Conservation (phyloP, 2,888 invertebrate genomes). For the Sthenelais limicola region DNA sequence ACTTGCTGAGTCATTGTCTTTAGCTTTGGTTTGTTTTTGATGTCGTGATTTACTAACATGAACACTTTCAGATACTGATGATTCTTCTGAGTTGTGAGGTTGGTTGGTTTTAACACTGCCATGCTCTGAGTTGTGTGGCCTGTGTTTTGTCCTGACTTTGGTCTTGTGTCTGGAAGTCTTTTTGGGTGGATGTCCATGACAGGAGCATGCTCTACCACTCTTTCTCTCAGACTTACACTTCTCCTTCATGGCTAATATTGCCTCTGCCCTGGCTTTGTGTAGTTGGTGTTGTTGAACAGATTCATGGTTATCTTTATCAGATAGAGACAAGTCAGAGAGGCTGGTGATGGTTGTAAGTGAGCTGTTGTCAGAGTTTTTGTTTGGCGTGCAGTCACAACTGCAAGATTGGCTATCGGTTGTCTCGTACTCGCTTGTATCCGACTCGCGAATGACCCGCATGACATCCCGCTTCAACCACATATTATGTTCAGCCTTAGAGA, state of each 20-base stretch:
- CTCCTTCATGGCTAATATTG: too few relatives aligned
- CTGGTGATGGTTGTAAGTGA: constrained; percentile 43
- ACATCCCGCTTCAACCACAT: constrained; percentile 39
- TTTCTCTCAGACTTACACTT: too few relatives aligned
- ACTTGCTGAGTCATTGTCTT: too few relatives aligned
- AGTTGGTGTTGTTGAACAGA: not conserved
- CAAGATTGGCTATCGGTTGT: too few relatives aligned
- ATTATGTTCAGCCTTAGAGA: constrained; percentile 40
- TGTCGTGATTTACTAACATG: too few relatives aligned
- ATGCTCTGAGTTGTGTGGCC: not conserved
- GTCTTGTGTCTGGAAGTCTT: not conserved
- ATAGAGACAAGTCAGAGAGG: constrained; percentile 38
- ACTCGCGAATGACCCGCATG: constrained; percentile 37
- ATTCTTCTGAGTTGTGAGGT: too few relatives aligned
- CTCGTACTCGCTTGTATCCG: constrained; percentile 45
- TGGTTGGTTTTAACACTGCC: not conserved
- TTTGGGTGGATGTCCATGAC: not conserved
- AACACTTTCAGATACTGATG: too few relatives aligned
- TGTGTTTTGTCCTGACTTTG: constrained; percentile 15
- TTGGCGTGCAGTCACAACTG: not conserved
- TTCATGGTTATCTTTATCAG: not conserved
- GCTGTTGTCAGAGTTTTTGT: not conserved
- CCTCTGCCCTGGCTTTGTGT: not conserved
- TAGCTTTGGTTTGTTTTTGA: too few relatives aligned
- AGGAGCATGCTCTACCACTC: not conserved